Evolutionary conservation across 2,113 vertebrate species (phyloP), one percentile per base, ranked within the genome.

Genomic region (Tonatia bakeri): DNA sequence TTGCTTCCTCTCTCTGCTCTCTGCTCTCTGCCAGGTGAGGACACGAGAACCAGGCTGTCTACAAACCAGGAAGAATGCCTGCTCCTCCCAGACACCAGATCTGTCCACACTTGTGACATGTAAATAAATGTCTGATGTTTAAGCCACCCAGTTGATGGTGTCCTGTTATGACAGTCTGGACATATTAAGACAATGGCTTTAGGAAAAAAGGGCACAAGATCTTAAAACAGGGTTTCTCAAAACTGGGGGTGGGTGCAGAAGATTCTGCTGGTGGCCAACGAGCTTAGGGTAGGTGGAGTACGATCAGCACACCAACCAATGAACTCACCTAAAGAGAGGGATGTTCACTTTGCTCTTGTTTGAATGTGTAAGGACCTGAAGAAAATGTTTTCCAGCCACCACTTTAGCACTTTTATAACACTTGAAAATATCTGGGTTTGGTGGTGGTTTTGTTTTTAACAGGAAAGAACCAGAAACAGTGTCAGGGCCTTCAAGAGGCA

Each of bases 221-320:
- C 52, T 91, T 12, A 87, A 16, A 56, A 82, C 2, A 64, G 50
- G 24, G 28, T 20, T 91, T 38, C 50, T 79, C 52, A 43, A 22
- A 31, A 26, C 19, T 28, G 50, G 50, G 24, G 11, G 13, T 22
- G 14, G 40, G 33, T 4, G 33, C 69, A 43, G n/a, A n/a, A 56
- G 5, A 31, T 12, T n/a, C 10, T 31, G 4, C 19, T 36, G 61
- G 36, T 8, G 5, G 45, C 54, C 26, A 2, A 4, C 1, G 33
- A 61, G n/a, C 31, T 24, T 2, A 1, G 45, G 0, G 0, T 3
- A 4, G 19, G 24, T 54, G 80, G 43, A 20, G 19, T 7, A 36
- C 38, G 24, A 0, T 3, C 3, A 67, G 54, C 20, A 31, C 19
- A 2, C 16, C 3, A 1, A 31, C 26, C 12, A 11, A 56, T 7